Conservation (phyloP, 2,888 invertebrate genomes). For the Rapana venosa region DNA sequence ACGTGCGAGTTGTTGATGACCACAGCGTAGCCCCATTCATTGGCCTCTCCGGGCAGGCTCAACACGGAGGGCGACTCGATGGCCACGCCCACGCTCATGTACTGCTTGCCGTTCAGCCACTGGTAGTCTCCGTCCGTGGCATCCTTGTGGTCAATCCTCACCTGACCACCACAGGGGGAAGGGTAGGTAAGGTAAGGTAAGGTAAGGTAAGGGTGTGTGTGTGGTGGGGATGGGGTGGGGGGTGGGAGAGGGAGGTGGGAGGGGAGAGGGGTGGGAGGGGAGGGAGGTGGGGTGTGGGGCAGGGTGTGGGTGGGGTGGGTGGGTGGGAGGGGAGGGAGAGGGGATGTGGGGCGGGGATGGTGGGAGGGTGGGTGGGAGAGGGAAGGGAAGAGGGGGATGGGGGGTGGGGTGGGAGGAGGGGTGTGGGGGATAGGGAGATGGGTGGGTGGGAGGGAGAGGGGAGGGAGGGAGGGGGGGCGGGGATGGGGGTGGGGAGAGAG, state of each 20-base stretch:
- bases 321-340: neutral
- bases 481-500: too few species aligned
- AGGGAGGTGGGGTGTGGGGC: neutral
- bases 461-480: too few species aligned
- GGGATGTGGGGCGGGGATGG: too few species aligned
- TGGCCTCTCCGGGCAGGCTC: constrained; percentile 23
- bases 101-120: constrained; percentile 13
- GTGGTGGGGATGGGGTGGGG: neutral
- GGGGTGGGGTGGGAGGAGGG: too few species aligned
- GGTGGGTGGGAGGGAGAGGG: too few species aligned
- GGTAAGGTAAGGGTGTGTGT: neutral
- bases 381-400: too few species aligned
- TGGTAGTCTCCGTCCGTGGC: neutral
- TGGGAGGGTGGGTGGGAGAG: too few species aligned
- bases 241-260: neutral
- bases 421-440: too few species aligned
- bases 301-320: neutral
- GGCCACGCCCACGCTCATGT: constrained; percentile 17
- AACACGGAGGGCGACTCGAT: neutral
- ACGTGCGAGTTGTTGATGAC: constrained; percentile 27
- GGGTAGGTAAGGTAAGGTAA: neutral
- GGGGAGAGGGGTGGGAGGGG: neutral
- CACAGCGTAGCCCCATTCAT: constrained; percentile 15
- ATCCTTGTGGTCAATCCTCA: constrained; percentile 16
- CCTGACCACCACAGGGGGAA: too few species aligned